Evolutionary conservation across 2,888 invertebrate genomes (phyloP), one percentile per base, ranked within the genome.

Genomic region (Troides helena): DNA sequence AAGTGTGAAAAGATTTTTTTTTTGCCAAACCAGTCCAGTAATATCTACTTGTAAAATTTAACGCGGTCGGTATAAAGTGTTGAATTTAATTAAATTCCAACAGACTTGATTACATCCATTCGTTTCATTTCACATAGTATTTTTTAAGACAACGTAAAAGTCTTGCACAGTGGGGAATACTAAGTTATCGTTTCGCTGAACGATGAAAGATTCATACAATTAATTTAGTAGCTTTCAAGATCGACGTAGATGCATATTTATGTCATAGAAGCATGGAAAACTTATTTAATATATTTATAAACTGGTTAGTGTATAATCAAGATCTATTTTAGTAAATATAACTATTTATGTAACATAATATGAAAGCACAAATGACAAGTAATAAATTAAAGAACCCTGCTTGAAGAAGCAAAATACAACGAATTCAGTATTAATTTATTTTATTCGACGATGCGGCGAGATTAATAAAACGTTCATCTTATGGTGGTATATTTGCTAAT

Each of bases 21-120:
- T 30, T 30, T 14, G 17, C 50, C 50, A 5, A 14, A 50, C 50
- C 39, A 39, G 10, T 39, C 39, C 10, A 10, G 39, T 50, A 50
- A 50, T 50, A 50, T 18, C 50, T 18, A 50, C 50, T 50, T 50
- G 17, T 50, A 21, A 57, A 57, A 59, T 30, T 59, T 23, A 30
- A 30, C 17, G 30, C 17, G 10, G 17, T 59, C 0, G 57, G 23
- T 57, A 57, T 21, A 57, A 30, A 59, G 17, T 25, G 59, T 59
- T 30, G 62, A 62, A 62, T 46, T 62, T 62, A 62, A 62, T 62
- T 62, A 62, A 62, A 62, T 62, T 43, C 23, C 46, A 62, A 46
- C 23, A 23, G 43, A 14, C 46, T 46, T 43, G 62, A 62, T 62
- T 62, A 62, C 62, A 43, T 14, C 1, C 62, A 62, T 62, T 62